These are phyloP conservation scores for Dasyprocta punctata DNA, from an alignment of 2,113 vertebrate genomes.

Conservation along the genomic window DNA sequence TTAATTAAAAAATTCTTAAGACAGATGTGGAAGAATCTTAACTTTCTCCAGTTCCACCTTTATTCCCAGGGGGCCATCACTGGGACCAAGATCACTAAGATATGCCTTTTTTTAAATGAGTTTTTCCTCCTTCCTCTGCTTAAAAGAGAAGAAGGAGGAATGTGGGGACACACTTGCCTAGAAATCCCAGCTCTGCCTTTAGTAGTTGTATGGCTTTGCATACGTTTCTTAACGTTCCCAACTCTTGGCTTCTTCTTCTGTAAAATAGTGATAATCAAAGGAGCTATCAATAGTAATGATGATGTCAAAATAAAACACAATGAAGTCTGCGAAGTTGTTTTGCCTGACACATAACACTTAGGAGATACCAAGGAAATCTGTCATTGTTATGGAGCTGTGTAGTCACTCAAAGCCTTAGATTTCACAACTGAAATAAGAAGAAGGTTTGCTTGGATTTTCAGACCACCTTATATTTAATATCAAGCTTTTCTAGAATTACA, in stretches of 20 bases:
- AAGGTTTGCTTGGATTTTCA: not conserved
- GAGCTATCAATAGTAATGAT: not conserved
- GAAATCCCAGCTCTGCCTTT: not conserved
- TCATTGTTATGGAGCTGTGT: not conserved
- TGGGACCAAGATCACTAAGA: not conserved
- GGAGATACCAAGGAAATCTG: no score
- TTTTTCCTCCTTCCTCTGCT: not conserved
- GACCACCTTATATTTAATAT: not conserved
- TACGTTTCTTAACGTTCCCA: not conserved
- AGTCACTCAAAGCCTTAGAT: not conserved
- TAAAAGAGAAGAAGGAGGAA: not conserved
- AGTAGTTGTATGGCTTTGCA: not conserved
- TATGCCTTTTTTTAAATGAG: not conserved
- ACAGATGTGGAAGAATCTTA: not conserved
- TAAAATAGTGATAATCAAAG: not conserved
- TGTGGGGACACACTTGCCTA: not conserved
- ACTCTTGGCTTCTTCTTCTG: not conserved
- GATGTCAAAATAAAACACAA: not conserved
- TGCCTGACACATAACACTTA: not conserved
- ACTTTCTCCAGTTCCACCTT: not conserved
- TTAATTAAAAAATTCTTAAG: no score
- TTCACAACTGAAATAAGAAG: not conserved
- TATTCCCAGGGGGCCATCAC: not conserved
- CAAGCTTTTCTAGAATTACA: not conserved
- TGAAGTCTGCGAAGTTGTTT: not conserved